A percentile compares a stretch with the other conserved stretches of the same genome.
These are phyloP conservation scores for Apamea epomidion DNA, from an alignment of 2,888 invertebrate genomes.

Conservation along the genomic window DNA sequence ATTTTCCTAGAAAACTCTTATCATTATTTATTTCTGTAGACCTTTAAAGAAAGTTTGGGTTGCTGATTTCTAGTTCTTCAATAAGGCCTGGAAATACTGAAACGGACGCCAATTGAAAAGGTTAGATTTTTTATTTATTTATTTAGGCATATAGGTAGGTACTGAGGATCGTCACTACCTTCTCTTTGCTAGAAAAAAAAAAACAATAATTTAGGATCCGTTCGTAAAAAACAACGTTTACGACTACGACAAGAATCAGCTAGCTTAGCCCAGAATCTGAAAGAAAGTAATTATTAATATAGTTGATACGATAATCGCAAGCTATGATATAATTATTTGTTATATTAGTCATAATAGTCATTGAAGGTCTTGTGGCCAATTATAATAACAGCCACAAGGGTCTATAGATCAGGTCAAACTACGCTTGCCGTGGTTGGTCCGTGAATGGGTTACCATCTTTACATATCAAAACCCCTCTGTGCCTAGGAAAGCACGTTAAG, in stretches of 20 bases:
- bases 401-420: not conserved
- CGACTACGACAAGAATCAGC: not conserved
- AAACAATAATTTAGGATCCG: not conserved
- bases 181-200: not conserved
- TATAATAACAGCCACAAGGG: too few species aligned
- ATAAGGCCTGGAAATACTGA: conserved; percentile 1
- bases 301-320: not conserved
- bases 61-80: not conserved
- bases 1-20: not conserved
- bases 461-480: too few species aligned
- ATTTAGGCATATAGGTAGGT: not conserved
- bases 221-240: not conserved
- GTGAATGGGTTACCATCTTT: too few species aligned
- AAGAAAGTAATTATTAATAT: not conserved
- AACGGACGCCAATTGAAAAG: not conserved
- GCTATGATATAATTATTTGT: too few species aligned
- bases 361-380: too few species aligned
- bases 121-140: not conserved
- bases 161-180: not conserved
- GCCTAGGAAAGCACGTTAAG: too few species aligned
- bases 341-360: too few species aligned
- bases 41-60: not conserved
- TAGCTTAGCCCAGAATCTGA: not conserved
- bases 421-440: not conserved
- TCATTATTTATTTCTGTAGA: not conserved